Evolutionary conservation across 2,888 invertebrate genomes (phyloP), one percentile per base, ranked within the genome.

Genomic region (Phytoseiulus persimilis): DNA sequence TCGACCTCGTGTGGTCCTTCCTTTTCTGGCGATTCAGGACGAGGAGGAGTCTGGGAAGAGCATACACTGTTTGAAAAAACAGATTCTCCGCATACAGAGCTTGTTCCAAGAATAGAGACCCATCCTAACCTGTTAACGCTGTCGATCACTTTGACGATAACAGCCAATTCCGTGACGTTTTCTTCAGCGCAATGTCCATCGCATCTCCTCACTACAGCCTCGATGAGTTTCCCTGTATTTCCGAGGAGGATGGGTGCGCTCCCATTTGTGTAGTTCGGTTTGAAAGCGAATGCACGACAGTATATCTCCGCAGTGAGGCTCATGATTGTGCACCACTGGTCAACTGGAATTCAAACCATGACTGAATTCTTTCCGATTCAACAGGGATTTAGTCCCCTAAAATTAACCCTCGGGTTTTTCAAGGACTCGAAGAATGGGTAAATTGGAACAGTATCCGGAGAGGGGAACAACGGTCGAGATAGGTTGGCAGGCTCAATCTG

Each of bases 281-380:
- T 87, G 11, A 18, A 87, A 33, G 87, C 32, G 11, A 87, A n/a
- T 31, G 39, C 87, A 6, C 87, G 87, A 14, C 87, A 28, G 39
- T 39, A 33, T 23, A 87, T n/a, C 45, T 87, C 87, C 87, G 87
- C 11, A 6, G 6, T 32, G 14, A 45, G 31, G 5, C 32, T 32
- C n/a, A 87, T 39, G 33, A 32, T 87, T 23, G 32, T n/a, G 45
- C 87, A 87, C 87, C 87, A 87, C 11, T 32, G 39, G 6, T 87
- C 32, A 28, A 32, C 87, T 87, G 87, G 2, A 65, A 65, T 23
- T 14, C 1, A 23, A 23, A 14, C 5, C 1, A 65, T 14, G 28
- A 65, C 11, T 6, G 18, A 65, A 11, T 39, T 39, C 9, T 39
- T 9, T 39, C 39, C 39, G 9, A 39, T 3, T 39, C 39, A 39